These are phyloP conservation scores for Catostomus latipinnis DNA, from an alignment of 2,797 vertebrate species.

Conservation along the genomic window DNA sequence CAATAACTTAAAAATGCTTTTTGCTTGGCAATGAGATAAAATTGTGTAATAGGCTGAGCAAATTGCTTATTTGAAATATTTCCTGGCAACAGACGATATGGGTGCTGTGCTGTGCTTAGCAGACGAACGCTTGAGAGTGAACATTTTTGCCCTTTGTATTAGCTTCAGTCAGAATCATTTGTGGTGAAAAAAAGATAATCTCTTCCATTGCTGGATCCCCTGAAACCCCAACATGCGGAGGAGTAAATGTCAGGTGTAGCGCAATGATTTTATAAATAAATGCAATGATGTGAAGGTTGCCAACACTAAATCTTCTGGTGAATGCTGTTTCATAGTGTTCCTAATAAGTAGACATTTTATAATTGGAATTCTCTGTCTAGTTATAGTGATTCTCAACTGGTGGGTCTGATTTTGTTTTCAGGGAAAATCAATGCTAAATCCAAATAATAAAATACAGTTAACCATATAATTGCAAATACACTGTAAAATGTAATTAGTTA, in stretches of 20 bases:
- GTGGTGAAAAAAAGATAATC: conserved; percentile 41
- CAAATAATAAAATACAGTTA: too few relatives aligned
- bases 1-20: conserved; percentile 5
- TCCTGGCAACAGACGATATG: conserved; percentile 34
- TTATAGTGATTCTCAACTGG: not conserved
- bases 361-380: not conserved
- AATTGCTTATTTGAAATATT: conserved; percentile 35
- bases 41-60: conserved; percentile 9
- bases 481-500: too few relatives aligned
- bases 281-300: not conserved
- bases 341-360: not conserved
- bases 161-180: conserved; percentile 22
- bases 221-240: conserved; percentile 15
- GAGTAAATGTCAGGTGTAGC: conserved; percentile 45
- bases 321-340: not conserved
- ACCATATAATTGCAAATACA: too few relatives aligned
- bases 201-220: conserved; percentile 25
- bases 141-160: conserved; percentile 31
- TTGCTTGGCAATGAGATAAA: conserved; percentile 26
- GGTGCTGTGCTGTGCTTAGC: not conserved
- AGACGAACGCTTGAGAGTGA: not conserved
- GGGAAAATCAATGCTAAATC: too few relatives aligned
- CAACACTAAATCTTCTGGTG: not conserved
- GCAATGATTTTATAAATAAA: conserved; percentile 17
- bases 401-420: too few relatives aligned